Base-by-base conservation (phyloP, 2,797 vertebrate species). In the Silurus aristotelis region DNA sequence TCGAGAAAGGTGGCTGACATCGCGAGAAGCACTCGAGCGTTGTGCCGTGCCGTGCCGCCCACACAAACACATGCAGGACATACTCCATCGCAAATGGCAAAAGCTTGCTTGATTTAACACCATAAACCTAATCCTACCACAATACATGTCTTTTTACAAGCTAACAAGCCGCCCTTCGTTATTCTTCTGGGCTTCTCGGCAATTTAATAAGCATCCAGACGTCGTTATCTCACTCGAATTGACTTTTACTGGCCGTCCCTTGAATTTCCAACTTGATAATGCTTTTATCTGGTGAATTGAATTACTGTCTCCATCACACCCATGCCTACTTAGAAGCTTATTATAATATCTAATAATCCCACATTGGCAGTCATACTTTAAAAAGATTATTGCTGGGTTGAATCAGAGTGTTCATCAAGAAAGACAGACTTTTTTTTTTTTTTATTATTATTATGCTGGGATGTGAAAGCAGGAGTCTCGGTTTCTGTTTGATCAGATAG, bases 131-230 rank as follows among this genome's bases (percentile, higher is more conserved):
- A 86, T 71, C 64, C 27, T 19, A 82, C 73, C 66, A 48, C 25
- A 56, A 83, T 63, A 22, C 64, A 15, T 31, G 17, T 38, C 63
- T 77, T 77, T 58, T 68, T n/a, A 60, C 83, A 79, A 66, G 85
- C 85, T 86, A 86, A 86, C 64, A 60, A 86, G 85, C 64, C n/a
- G 80, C 31, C 79, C 79, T 76, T 31, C 61, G 67, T 82, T 76
- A 82, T 82, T 66, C 70, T 31, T 60, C 25, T n/a, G 25, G 46
- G 80, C 64, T 83, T 60, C 56, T 20, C 61, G 85, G 72, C 63
- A 64, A 85, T 86, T 82, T 86, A 86, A 83, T 70, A 83, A 83
- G 80, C 80, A 77, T 70, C 63, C 25, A 15, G 80, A 82, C 85
- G 78, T 78, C 61, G 31, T 85, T 85, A 85, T 85, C 84, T 31